phyloP scores from a whole-genome alignment of 2,888 invertebrate species.

The Trachelus tabidus region DNA sequence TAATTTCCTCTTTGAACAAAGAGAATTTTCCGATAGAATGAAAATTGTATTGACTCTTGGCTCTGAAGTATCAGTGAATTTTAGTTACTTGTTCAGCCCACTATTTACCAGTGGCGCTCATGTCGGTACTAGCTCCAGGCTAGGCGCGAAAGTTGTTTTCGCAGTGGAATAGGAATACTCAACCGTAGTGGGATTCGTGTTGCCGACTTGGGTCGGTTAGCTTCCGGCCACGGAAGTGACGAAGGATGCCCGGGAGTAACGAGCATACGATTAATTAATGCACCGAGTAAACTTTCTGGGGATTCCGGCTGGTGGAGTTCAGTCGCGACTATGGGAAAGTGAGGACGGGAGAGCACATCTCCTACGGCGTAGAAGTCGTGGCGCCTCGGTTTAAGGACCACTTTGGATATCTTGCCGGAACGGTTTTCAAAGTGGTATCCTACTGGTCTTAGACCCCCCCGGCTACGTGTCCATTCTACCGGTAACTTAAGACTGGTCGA shows the following conservation, averaged over 20 bases:
- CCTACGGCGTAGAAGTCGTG: neutral
- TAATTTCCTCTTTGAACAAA: neutral
- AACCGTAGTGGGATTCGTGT: neutral
- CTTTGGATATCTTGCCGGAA: neutral
- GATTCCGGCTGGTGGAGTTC: neutral
- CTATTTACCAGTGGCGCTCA: neutral
- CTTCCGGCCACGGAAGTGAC: neutral
- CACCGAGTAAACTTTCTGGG: neutral
- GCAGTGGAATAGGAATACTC: neutral
- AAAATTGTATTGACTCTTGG: neutral
- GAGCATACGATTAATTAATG: neutral
- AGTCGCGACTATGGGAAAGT: neutral
- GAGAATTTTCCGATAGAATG: neutral
- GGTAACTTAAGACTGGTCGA: neutral
- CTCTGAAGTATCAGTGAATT: neutral
- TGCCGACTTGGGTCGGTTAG: neutral
- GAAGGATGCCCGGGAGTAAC: neutral
- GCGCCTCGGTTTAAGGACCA: neutral
- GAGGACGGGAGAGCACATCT: neutral
- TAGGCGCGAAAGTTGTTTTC: neutral
- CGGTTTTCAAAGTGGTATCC: neutral
- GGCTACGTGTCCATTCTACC: neutral
- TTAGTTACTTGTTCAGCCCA: neutral
- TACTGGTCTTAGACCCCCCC: neutral
- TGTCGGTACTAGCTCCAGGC: neutral